Percentiles rank a stretch among this genome's conserved stretches.
These are phyloP conservation scores for Drosophila quadrilineata DNA, from an alignment of 1,140 invertebrate genomes.

Conservation along the genomic window DNA sequence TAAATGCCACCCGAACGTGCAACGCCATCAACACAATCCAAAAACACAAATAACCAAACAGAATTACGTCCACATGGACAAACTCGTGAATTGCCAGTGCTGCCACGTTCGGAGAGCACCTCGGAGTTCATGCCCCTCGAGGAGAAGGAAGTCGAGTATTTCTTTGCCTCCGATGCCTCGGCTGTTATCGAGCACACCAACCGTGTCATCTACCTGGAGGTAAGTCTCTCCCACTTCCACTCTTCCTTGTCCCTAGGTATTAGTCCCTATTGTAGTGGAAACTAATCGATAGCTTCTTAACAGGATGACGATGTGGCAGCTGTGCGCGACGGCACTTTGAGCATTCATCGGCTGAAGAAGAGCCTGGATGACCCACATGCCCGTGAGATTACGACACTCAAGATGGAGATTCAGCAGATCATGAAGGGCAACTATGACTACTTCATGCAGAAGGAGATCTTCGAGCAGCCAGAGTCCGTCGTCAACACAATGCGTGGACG, in stretches of 20 bases:
- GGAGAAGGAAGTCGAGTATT: slow-evolving; percentile 98
- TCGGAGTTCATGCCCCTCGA: slow-evolving; percentile 95
- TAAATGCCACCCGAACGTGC: slow-evolving; percentile 29
- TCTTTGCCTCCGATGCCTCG: slow-evolving; percentile 99
- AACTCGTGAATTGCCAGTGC: slow-evolving; percentile 83
- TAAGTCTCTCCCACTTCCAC: slow-evolving; percentile 54
- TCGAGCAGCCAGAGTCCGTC: slow-evolving; percentile 99
- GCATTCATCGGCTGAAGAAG: slow-evolving; percentile 94
- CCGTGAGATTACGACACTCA: slow-evolving; percentile 97
- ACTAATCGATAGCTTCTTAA: too few species aligned
- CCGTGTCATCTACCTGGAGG: slow-evolving; percentile 95
- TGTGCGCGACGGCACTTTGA: slow-evolving; percentile 93
- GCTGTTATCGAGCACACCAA: slow-evolving; percentile 99
- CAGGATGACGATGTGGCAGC: slow-evolving; percentile 93
- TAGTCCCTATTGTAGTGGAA: too few species aligned
- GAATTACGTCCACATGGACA: slow-evolving; percentile 87
- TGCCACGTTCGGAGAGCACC: slow-evolving; percentile 90
- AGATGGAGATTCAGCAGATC: slow-evolving; percentile 99
- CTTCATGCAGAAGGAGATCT: slow-evolving; percentile 99
- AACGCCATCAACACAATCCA: slow-evolving; percentile 31
- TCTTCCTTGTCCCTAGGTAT: background rate
- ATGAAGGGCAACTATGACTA: slow-evolving; percentile 99
- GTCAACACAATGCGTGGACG: slow-evolving; percentile 99
- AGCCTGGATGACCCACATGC: slow-evolving; percentile 91
- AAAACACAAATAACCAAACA: slow-evolving; percentile 85